These are phyloP conservation scores for Caligus rogercresseyi DNA, from an alignment of 1,140 invertebrate genomes.

Conservation along the genomic window DNA sequence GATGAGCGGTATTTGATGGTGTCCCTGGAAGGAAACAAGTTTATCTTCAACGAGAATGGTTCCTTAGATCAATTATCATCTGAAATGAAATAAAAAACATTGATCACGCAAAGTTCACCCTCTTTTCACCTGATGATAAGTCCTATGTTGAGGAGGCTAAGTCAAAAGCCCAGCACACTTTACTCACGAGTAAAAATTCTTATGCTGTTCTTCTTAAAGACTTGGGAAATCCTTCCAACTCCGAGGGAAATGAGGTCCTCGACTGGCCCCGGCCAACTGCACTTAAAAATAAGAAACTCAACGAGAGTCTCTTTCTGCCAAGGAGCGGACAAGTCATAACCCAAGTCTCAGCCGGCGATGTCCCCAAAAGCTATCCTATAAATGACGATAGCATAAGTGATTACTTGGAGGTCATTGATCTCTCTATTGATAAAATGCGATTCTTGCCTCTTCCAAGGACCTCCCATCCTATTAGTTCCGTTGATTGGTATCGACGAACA, in stretches of 20 bases:
- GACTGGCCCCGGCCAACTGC: not conserved
- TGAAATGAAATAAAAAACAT: not conserved
- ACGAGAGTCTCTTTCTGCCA: constrained; percentile 26
- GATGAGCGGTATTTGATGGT: not conserved
- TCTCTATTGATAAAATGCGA: constrained; percentile 34
- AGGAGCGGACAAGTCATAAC: constrained; percentile 29
- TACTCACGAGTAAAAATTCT: not conserved
- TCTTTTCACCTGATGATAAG: not conserved
- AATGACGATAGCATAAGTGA: not conserved
- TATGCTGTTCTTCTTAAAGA: not conserved
- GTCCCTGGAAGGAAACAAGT: not conserved
- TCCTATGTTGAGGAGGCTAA: not conserved
- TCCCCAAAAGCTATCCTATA: constrained; percentile 27
- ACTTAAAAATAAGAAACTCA: not conserved
- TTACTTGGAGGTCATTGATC: constrained; percentile 41
- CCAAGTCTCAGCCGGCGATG: constrained; percentile 29
- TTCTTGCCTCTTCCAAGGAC: constrained; percentile 40
- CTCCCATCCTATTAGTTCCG: constrained; percentile 25
- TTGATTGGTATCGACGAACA: constrained; percentile 19
- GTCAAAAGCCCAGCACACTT: not conserved
- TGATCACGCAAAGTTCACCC: not conserved
- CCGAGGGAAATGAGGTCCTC: not conserved
- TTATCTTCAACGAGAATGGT: not conserved
- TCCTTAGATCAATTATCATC: not conserved
- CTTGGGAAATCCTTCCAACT: not conserved